Evolutionary conservation across 1,140 invertebrate species (phyloP), one percentile per base, ranked within the genome.

Genomic region (Pseudomyrmex flavicornis): DNA sequence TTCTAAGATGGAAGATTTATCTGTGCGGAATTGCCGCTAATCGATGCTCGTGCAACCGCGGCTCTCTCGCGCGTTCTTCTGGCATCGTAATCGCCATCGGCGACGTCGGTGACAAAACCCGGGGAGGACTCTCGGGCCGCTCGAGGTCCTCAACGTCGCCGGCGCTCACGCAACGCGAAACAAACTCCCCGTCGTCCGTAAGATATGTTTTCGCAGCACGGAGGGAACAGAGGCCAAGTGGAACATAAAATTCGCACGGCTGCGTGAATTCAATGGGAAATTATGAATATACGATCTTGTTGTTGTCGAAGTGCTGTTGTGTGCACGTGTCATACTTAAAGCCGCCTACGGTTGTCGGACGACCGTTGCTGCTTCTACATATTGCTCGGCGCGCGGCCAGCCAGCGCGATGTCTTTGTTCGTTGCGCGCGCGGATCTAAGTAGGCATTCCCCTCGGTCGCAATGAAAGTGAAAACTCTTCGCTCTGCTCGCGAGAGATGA

Each of bases 391-490:
- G 35, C 35, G 35, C 26, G 26, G 26, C 26, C 26, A 35, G 35
- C 26, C 26, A 26, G 70, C 54, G 65, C 54, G 65, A 88, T 83
- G 85, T 83, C 87, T 88, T 88, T 88, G 86, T 86, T 82, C 68
- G 87, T 20, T 48, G 83, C 66, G 83, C 66, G 76, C 63, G 61
- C 66, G 15, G 52, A 65, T 88, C 86, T 69, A 66, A 85, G 83
- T 82, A 91, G 88, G 75, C 90, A 92, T 92, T 91, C 91, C 90
- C 35, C 92, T 91, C 69, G 85, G 84, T 90, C 76, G 87, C 86
- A 90, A 93, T 94, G 93, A 94, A 94, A 94, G 93, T 94, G 93
- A 93, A 94, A 94, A 94, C 91, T 69, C 66, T 91, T 89, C 86
- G 91, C 86, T 91, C 85, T 88, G 85, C 87, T 90, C 88, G 89